Evolutionary conservation across 2,888 invertebrate genomes (phyloP).

Genomic region (Netelia inedita): DNA sequence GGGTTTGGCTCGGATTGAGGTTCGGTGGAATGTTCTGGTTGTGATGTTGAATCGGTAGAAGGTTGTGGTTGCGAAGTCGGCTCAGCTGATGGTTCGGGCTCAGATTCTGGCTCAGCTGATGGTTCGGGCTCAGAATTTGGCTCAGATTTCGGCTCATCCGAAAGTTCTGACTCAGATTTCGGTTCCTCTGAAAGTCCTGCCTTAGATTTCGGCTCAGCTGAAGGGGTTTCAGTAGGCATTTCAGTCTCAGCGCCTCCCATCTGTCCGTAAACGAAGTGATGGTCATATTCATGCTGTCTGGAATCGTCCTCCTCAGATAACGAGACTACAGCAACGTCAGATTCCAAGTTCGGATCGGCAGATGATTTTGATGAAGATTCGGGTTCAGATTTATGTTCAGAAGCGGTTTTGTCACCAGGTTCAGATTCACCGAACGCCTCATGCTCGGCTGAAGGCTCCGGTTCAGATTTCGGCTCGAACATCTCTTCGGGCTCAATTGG

Average conservation of each 20-base stretch:
- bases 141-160: too few species aligned
- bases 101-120: slow-evolving; percentile 75
- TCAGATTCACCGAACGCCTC: not conserved
- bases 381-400: too few species aligned
- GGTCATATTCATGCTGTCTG: not conserved
- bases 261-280: not conserved
- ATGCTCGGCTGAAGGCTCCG: slow-evolving; percentile 43
- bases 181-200: too few species aligned
- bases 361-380: slow-evolving; percentile 67
- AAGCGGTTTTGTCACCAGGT: not conserved
- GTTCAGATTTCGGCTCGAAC: slow-evolving; percentile 70
- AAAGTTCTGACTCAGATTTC: too few species aligned
- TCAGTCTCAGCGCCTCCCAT: slow-evolving; percentile 73
- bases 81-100: slow-evolving; percentile 75
- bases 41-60: too few species aligned
- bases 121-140: slow-evolving; percentile 12
- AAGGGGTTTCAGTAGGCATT: slow-evolving; percentile 67
- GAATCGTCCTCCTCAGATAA: slow-evolving; percentile 5
- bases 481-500: slow-evolving; percentile 68
- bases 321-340: not conserved
- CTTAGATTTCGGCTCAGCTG: too few species aligned
- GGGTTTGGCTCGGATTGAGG: too few species aligned
- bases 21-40: too few species aligned
- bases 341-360: slow-evolving; percentile 64
- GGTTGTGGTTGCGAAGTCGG: slow-evolving; percentile 31